Conservation (phyloP, 2,113 vertebrate genomes). For the Lophura nycthemera region DNA sequence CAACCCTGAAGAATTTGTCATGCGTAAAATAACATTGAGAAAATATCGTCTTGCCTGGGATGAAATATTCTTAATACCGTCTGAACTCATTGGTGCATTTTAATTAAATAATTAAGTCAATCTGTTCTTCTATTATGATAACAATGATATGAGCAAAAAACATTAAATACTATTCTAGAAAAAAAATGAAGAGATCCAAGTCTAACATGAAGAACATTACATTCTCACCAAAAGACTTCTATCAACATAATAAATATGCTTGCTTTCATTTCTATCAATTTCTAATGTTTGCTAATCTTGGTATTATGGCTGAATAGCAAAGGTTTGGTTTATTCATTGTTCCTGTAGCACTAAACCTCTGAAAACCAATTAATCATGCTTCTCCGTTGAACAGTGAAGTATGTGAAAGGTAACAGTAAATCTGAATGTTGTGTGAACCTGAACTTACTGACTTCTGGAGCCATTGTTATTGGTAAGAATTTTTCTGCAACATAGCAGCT, state of each 20-base stretch:
- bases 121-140: slow-evolving; percentile 50
- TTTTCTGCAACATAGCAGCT: not conserved
- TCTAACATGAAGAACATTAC: not conserved
- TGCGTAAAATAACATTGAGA: not conserved
- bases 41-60: not conserved
- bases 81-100: slow-evolving; percentile 39
- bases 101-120: slow-evolving; percentile 54
- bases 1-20: not conserved
- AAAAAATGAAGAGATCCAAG: not conserved
- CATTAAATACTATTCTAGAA: not conserved
- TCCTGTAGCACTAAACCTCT: not conserved
- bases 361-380: not conserved
- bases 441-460: not conserved
- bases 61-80: slow-evolving; percentile 32
- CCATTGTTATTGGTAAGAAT: not conserved
- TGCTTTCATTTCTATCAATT: not conserved
- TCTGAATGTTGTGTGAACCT: not conserved
- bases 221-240: not conserved
- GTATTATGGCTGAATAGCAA: not conserved
- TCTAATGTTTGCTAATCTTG: not conserved
- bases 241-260: not conserved
- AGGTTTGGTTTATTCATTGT: not conserved
- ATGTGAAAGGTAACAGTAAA: not conserved
- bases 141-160: slow-evolving; percentile 27
- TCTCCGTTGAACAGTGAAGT: not conserved